These are phyloP conservation scores for Brachylomia viminalis DNA, from an alignment of 2,888 invertebrate genomes.

Conservation along the genomic window DNA sequence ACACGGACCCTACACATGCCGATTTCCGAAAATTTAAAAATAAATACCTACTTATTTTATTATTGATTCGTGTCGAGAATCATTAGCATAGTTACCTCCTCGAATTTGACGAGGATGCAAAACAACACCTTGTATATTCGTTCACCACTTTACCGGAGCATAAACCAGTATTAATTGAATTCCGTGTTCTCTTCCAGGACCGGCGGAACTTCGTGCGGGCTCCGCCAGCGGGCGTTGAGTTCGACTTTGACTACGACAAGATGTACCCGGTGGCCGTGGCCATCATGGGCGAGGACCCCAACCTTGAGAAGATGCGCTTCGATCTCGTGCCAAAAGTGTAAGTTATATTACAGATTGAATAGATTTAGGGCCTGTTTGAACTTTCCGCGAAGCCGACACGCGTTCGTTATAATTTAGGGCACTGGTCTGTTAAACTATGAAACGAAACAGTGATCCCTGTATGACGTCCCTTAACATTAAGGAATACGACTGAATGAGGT, in stretches of 20 bases:
- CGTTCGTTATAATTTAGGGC: too few species aligned
- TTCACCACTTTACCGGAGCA: neutral
- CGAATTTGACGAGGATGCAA: too few species aligned
- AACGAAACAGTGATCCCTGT: neutral
- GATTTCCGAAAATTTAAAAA: too few species aligned
- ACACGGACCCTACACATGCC: too few species aligned
- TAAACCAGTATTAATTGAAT: neutral
- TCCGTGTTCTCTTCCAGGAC: constrained; percentile 91
- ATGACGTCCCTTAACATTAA: neutral
- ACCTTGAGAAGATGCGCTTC: constrained; percentile 99
- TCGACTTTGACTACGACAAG: constrained; percentile 98
- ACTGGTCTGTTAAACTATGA: too few species aligned
- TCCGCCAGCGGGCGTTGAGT: constrained; percentile 98
- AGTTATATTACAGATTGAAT: constrained; percentile 77
- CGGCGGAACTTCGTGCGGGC: constrained; percentile 99
- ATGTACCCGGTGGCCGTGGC: constrained; percentile 98
- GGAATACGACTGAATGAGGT: neutral
- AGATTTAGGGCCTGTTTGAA: too few species aligned
- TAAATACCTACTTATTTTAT: too few species aligned
- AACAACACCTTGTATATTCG: too few species aligned
- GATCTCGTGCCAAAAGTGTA: constrained; percentile 99
- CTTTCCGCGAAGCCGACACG: too few species aligned
- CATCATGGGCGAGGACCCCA: constrained; percentile 98
- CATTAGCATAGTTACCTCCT: too few species aligned
- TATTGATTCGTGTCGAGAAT: too few species aligned